Percentiles rank a stretch among this genome's conserved stretches.
These are phyloP conservation scores for Hirudinaria manillensis DNA, from an alignment of 2,888 invertebrate species.

Conservation along the genomic window DNA sequence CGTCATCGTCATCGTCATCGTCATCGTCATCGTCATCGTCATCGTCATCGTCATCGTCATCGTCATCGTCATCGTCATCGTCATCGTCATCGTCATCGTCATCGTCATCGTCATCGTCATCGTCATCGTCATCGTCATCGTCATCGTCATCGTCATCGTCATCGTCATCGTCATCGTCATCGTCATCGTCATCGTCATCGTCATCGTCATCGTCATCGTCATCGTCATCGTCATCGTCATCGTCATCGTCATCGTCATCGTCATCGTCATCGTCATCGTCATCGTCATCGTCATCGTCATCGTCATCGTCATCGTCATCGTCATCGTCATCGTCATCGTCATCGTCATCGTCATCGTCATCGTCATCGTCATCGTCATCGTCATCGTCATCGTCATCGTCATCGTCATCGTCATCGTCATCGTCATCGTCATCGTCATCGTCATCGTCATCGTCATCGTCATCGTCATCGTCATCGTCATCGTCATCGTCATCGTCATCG, in stretches of 20 bases:
- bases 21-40: constrained; percentile 29
- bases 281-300: constrained; percentile 12
- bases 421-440: neutral
- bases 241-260: constrained; percentile 18
- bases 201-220: constrained; percentile 30
- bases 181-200: constrained; percentile 30
- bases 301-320: constrained; percentile 29
- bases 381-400: too few relatives aligned
- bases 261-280: constrained; percentile 3
- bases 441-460: constrained; percentile 16
- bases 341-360: constrained; percentile 21
- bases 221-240: constrained; percentile 23
- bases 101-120: neutral
- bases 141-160: neutral
- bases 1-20: constrained; percentile 23
- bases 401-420: neutral
- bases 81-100: constrained; percentile 14
- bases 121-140: neutral
- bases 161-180: constrained; percentile 29
- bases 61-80: constrained; percentile 19
- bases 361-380: constrained; percentile 16
- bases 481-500: constrained; percentile 30
- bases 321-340: constrained; percentile 29
- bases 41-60: constrained; percentile 26
- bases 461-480: constrained; percentile 31